Evolutionary conservation across 2,113 vertebrate genomes (phyloP).

Genomic region (Ciconia boyciana): DNA sequence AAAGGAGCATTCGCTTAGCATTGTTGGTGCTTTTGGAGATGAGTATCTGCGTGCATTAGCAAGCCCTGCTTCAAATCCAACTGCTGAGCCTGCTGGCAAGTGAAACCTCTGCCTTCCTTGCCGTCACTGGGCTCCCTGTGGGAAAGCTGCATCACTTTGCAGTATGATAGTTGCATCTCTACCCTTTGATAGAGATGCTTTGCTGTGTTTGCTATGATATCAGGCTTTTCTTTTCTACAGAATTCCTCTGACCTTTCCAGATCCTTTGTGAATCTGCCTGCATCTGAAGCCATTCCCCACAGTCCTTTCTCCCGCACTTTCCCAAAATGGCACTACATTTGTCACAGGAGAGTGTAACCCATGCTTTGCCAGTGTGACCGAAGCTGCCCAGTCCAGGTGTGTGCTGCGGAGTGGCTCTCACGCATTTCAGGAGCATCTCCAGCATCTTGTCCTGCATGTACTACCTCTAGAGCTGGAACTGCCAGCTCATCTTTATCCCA

Average conservation of each 20-base stretch:
- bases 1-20: not conserved
- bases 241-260: not conserved
- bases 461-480: not conserved
- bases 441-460: not conserved
- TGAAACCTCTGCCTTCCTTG: not conserved
- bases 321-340: rapidly evolving
- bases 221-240: not conserved
- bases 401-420: not conserved
- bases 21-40: not conserved
- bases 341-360: not conserved
- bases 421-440: not conserved
- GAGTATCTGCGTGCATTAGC: not conserved
- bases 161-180: not conserved
- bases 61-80: rapidly evolving
- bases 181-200: not conserved
- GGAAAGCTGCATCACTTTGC: not conserved
- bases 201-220: not conserved
- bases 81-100: not conserved
- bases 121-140: not conserved
- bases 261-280: not conserved
- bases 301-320: not conserved
- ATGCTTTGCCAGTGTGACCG: rapidly evolving
- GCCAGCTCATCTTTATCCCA: not conserved
- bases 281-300: not conserved
- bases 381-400: not conserved